Conservation (phyloP, 1,140 invertebrate genomes). For the Manduca sexta region DNA sequence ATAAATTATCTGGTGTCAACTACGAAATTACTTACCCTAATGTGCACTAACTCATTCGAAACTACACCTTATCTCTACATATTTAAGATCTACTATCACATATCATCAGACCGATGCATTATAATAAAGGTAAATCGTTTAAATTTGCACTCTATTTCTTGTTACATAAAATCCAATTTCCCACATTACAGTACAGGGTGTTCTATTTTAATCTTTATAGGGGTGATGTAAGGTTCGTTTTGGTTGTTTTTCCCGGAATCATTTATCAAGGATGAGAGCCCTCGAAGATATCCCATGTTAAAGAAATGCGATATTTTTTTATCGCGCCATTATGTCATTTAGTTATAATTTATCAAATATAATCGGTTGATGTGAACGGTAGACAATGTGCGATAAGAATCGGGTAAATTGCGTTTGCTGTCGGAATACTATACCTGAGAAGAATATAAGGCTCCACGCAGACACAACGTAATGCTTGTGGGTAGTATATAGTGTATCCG, state of each 20-base stretch:
- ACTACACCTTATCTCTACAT: conserved; percentile 11
- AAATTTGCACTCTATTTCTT: conserved; percentile 26
- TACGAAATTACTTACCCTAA: conserved; percentile 14
- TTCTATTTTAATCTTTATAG: conserved; percentile 12
- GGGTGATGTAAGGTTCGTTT: conserved; percentile 21
- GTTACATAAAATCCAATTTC: conserved; percentile 22
- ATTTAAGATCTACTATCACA: conserved; percentile 7
- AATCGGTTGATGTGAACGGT: no score
- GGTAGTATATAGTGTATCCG: no score
- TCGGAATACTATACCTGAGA: no score
- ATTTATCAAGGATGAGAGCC: conserved; percentile 44
- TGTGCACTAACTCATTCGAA: conserved; percentile 4
- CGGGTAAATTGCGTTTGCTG: no score
- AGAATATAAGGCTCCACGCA: no score
- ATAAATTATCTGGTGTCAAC: conserved; percentile 31
- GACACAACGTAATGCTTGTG: no score
- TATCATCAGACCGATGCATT: background rate
- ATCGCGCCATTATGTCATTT: conserved; percentile 11
- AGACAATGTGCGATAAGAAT: no score
- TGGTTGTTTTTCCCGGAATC: conserved; percentile 6
- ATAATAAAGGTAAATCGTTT: conserved; percentile 12
- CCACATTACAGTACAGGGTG: conserved; percentile 3
- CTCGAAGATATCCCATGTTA: conserved; percentile 22
- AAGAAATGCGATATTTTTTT: conserved; percentile 42
- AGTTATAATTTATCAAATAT: conserved; percentile 6